Conservation (phyloP, 2,113 vertebrate genomes). For the Urocitellus parryii region DNA sequence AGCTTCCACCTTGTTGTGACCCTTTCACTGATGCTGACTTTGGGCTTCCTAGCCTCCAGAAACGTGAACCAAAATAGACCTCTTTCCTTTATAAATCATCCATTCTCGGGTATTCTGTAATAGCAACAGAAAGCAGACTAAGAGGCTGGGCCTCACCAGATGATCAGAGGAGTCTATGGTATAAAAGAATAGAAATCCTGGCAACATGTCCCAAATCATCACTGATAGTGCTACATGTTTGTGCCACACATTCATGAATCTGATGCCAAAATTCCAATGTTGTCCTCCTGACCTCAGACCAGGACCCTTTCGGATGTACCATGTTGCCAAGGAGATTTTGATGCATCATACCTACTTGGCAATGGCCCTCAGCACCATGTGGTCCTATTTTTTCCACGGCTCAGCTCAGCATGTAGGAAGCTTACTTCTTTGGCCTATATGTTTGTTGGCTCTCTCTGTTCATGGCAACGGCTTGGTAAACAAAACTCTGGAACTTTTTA, state of each 20-base stretch:
- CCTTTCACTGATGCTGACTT: neutral
- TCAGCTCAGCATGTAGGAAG: no score
- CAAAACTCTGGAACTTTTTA: conserved; percentile 38
- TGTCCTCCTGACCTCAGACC: neutral
- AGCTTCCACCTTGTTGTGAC: neutral
- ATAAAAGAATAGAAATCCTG: neutral
- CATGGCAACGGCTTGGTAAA: neutral
- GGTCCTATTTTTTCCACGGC: no score
- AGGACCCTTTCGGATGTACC: neutral
- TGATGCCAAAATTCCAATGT: neutral
- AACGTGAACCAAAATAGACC: neutral
- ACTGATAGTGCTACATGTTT: neutral
- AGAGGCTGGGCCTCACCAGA: neutral
- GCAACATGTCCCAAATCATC: neutral
- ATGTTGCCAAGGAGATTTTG: no score
- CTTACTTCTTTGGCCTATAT: neutral
- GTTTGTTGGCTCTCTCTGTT: neutral
- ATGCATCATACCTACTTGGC: no score
- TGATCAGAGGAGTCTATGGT: neutral
- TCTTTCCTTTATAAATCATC: neutral
- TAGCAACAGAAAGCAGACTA: neutral
- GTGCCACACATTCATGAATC: neutral
- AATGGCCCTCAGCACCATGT: no score
- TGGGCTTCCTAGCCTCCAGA: neutral
- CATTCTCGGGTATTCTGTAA: neutral